These are phyloP conservation scores for Tretioscincus oriximinensis DNA, from an alignment of 2,113 vertebrate species.

Conservation along the genomic window DNA sequence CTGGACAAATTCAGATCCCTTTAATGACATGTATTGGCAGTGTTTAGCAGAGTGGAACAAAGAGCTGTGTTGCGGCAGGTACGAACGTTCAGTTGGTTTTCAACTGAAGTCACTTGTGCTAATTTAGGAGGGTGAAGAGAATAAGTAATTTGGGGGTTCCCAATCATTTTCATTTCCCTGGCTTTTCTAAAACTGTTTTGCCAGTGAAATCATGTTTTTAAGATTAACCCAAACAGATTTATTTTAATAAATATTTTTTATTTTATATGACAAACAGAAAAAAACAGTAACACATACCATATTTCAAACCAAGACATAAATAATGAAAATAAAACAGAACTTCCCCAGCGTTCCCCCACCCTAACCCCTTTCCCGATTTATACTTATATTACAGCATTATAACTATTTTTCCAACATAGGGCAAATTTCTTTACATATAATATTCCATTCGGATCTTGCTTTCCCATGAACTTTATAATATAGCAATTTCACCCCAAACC, in stretches of 20 bases:
- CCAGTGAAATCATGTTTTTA: background rate
- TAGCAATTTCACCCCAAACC: too few relatives aligned
- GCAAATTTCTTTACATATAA: too few relatives aligned
- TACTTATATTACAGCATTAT: too few relatives aligned
- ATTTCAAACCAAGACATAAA: too few relatives aligned
- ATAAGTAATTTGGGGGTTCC: background rate
- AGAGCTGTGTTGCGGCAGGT: fast-evolving
- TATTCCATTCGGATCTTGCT: too few relatives aligned
- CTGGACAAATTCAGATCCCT: background rate
- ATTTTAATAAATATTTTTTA: too few relatives aligned
- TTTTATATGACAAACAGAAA: too few relatives aligned
- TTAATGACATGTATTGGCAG: background rate
- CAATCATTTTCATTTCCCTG: background rate
- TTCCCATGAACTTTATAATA: too few relatives aligned
- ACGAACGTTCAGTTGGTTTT: background rate
- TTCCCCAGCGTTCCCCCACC: too few relatives aligned
- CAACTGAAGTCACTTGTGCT: background rate
- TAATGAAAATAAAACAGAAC: too few relatives aligned
- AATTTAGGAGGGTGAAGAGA: background rate
- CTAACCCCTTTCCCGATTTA: too few relatives aligned
- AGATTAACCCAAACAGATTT: background rate
- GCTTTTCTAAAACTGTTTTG: background rate
- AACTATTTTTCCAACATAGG: too few relatives aligned
- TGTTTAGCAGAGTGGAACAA: background rate
- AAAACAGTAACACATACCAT: background rate